Percentiles rank a stretch among this genome's conserved stretches.
These are phyloP conservation scores for Ameiurus melas DNA, from an alignment of 2,113 vertebrate genomes.

Conservation along the genomic window DNA sequence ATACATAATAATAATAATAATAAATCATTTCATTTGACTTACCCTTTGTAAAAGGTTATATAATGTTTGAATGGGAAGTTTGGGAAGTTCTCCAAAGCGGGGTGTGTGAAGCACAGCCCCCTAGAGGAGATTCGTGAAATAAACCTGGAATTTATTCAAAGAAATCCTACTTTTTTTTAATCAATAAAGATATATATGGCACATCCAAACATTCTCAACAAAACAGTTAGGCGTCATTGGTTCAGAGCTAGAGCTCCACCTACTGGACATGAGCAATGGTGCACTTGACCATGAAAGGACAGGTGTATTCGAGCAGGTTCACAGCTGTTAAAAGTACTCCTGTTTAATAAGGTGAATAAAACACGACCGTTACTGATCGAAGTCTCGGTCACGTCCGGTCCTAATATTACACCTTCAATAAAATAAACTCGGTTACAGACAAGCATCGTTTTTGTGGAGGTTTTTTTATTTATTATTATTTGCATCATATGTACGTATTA, in stretches of 20 bases:
- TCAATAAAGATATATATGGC: too few species aligned
- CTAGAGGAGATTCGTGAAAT: too few species aligned
- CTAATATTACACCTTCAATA: conserved; percentile 27
- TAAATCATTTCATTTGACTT: not conserved
- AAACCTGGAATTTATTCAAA: too few species aligned
- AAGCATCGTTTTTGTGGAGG: not conserved
- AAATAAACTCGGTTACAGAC: conserved; percentile 5
- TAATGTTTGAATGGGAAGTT: not conserved
- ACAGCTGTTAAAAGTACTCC: conserved; percentile 39
- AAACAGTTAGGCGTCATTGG: not conserved
- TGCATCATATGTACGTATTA: not conserved
- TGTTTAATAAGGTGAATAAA: conserved; percentile 57
- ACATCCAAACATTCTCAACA: too few species aligned
- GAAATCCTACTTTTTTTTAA: too few species aligned
- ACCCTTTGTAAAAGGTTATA: too few species aligned
- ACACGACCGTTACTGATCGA: conserved; percentile 30
- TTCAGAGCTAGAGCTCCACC: not conserved
- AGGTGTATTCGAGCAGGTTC: not conserved
- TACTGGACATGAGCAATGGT: not conserved
- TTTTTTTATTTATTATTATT: not conserved
- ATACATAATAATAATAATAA: too few species aligned
- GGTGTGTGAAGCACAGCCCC: too few species aligned
- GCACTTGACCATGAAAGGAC: not conserved
- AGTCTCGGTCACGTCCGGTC: conserved; percentile 31
- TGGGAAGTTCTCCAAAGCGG: too few species aligned